These are phyloP conservation scores for Apotomis capreana DNA, from an alignment of 2,888 invertebrate genomes.

Conservation along the genomic window DNA sequence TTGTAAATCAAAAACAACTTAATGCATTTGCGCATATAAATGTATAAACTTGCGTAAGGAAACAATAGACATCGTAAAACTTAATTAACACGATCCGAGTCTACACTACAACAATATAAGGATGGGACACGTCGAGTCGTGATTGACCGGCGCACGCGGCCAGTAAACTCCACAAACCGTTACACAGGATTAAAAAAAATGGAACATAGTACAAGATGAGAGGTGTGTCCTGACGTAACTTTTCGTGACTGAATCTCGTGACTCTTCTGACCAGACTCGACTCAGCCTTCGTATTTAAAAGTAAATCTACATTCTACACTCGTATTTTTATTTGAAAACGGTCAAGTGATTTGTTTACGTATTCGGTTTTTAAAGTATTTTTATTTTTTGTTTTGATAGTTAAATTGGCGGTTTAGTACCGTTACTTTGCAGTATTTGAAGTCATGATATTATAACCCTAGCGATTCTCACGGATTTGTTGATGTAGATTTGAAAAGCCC, in stretches of 20 bases:
- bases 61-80: slow-evolving; percentile 23
- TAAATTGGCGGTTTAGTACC: not conserved
- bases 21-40: not conserved
- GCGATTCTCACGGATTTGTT: not conserved
- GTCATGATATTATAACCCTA: no score
- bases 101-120: slow-evolving; percentile 28
- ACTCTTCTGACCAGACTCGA: slow-evolving; percentile 63
- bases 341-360: slow-evolving; percentile 32
- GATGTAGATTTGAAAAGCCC: no score
- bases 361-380: slow-evolving; percentile 3
- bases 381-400: not conserved
- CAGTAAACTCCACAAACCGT: slow-evolving; percentile 50
- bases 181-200: slow-evolving; percentile 56
- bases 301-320: slow-evolving; percentile 42
- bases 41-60: slow-evolving; percentile 1
- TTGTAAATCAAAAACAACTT: no score
- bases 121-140: slow-evolving; percentile 44
- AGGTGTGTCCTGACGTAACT: slow-evolving; percentile 66
- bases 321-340: slow-evolving; percentile 38
- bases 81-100: slow-evolving; percentile 26
- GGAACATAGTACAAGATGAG: slow-evolving; percentile 48
- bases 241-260: slow-evolving; percentile 63
- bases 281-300: slow-evolving; percentile 43
- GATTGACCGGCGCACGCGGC: slow-evolving; percentile 45
- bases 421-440: not conserved